Base-by-base conservation (phyloP, 2,888 invertebrate genomes). In the Lycaena phlaeas region DNA sequence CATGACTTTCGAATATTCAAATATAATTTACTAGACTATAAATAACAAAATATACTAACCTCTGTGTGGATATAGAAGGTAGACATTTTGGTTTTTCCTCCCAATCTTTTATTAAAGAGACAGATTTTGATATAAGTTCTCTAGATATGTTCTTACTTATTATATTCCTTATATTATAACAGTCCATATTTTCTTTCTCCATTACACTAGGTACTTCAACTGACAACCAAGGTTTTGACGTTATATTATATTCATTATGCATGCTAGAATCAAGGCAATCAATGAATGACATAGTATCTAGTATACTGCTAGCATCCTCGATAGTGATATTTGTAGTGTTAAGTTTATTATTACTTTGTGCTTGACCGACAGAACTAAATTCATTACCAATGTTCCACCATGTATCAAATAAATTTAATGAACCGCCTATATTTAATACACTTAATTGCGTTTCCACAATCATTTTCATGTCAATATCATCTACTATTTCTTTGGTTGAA, bases 251-350 rank as follows among this genome's bases (percentile, higher is more conserved):
- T 30, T 27, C 46, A 52, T 18, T 47, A 37, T 61, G 53, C 34
- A 48, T 49, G 6, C 40, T 51, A 11, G 45, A 43, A 38, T 53
- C 56, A 15, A 62, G 60, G 39, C 51, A 62, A 52, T 82, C 81
- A 40, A 85, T 71, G n/a, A 75, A 34, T 37, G 86, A 79, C 37
- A 87, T 48, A 7, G 64, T 60, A 48, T 81, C 77, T 36, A 84
- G 49, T 3, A 71, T 61, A 40, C 62, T 48, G 26, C 52, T 36
- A 60, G 59, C 44, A 56, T 54, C 26, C 44, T 50, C 38, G 18
- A 26, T 25, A 17, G 45, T 49, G 4, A 54, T 44, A 41, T 18
- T 11, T n/a, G 27, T 27, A 27, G 10, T 28, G 11, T 11, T 11
- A 1, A 5, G 15, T 18, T 1, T 26, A 1, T 51, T 45, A 3